These are phyloP conservation scores for Lasioglossum pauxillum DNA, from an alignment of 2,888 invertebrate species.

Conservation along the genomic window DNA sequence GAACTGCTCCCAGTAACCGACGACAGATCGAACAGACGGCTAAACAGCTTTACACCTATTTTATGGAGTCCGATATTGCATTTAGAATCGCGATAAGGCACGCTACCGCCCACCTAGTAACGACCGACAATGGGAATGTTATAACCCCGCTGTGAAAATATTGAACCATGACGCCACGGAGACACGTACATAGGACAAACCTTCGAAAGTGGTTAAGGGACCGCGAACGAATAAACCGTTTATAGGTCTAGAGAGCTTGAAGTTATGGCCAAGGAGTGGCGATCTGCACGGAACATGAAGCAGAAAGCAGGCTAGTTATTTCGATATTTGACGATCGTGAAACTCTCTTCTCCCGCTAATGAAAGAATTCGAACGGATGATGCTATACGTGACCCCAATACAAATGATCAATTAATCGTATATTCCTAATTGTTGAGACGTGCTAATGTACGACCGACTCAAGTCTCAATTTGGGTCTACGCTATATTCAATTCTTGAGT, in stretches of 20 bases:
- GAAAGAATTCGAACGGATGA: not conserved
- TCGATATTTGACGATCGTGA: not conserved
- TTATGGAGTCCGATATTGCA: constrained; percentile 80
- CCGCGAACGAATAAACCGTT: constrained; percentile 60
- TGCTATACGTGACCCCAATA: not conserved
- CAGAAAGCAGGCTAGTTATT: constrained; percentile 21
- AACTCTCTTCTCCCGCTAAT: not conserved
- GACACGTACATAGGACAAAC: constrained; percentile 52
- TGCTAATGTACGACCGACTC: too few species aligned
- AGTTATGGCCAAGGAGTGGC: constrained; percentile 57
- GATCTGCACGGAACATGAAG: constrained; percentile 17
- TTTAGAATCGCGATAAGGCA: constrained; percentile 79
- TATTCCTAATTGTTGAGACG: not conserved
- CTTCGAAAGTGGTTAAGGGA: constrained; percentile 60
- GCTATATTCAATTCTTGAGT: too few species aligned
- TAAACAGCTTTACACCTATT: constrained; percentile 80
- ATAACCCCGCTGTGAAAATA: constrained; percentile 60
- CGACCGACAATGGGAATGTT: constrained; percentile 59
- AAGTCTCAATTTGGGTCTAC: too few species aligned
- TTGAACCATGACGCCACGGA: constrained; percentile 42
- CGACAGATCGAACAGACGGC: constrained; percentile 68
- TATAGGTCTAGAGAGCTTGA: constrained; percentile 57
- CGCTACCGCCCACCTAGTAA: constrained; percentile 55
- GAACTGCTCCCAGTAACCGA: constrained; percentile 47
- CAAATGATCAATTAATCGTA: not conserved